Evolutionary conservation across 2,797 vertebrate genomes (phyloP).

Genomic region (Dromococcyx pavoninus): DNA sequence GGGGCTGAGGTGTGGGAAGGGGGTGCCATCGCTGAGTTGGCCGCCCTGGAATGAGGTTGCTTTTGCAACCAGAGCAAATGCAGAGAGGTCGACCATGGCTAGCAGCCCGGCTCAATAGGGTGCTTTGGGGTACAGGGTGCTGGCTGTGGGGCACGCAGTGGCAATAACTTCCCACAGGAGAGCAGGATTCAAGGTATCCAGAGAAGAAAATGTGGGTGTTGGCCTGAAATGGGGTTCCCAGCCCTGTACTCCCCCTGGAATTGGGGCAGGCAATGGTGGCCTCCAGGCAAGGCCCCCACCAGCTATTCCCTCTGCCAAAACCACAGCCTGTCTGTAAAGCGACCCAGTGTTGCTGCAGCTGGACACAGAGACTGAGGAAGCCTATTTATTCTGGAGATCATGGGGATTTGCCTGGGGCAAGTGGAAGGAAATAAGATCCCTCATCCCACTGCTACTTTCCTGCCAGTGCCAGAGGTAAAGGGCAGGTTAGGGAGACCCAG

Average conservation of each 20-base stretch:
- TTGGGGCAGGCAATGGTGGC: rapidly evolving
- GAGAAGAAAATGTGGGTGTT: neutral
- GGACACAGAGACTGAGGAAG: neutral
- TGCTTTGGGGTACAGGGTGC: rapidly evolving
- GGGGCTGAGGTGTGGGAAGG: neutral
- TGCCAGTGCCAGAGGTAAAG: neutral
- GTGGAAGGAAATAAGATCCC: slow-evolving; percentile 3
- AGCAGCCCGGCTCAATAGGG: neutral
- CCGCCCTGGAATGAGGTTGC: neutral
- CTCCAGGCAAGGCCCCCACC: neutral
- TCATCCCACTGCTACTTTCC: neutral
- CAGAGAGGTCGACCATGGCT: rapidly evolving
- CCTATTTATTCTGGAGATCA: neutral
- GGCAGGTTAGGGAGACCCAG: neutral
- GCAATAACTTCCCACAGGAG: neutral
- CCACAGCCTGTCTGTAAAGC: rapidly evolving
- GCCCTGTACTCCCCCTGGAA: neutral
- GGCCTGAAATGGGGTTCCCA: neutral
- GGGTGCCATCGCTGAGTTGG: rapidly evolving
- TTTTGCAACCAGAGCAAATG: neutral
- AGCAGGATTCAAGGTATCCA: neutral
- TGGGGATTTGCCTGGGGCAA: neutral
- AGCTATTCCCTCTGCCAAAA: neutral
- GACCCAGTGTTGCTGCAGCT: neutral
- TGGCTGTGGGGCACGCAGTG: rapidly evolving